phyloP scores from a whole-genome alignment of 2,797 vertebrate genomes.

The Alosa sapidissima region DNA sequence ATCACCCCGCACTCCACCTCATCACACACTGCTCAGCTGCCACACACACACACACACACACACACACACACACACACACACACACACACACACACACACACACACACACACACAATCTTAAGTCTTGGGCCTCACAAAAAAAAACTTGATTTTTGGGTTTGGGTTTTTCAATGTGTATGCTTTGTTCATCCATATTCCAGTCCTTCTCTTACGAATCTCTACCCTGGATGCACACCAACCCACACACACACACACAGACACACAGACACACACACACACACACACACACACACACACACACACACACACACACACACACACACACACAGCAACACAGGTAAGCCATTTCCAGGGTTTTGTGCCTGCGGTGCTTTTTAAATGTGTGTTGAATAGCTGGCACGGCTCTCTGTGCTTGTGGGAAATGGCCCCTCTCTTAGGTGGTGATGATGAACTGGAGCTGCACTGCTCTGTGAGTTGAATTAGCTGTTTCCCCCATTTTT shows the following conservation, averaged over 20 bases:
- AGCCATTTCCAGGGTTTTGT: background rate
- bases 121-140: background rate
- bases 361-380: background rate
- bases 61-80: background rate
- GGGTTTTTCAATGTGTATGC: background rate
- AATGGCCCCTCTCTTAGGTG: background rate
- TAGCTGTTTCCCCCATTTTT: background rate
- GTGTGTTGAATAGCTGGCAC: background rate
- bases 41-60: background rate
- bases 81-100: background rate
- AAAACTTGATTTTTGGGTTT: too few relatives aligned
- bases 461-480: background rate
- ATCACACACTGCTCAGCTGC: too few relatives aligned
- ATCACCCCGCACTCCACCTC: too few relatives aligned
- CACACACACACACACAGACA: too few relatives aligned
- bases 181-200: background rate
- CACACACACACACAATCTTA: conserved; percentile 39
- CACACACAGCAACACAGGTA: background rate
- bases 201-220: background rate
- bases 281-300: background rate
- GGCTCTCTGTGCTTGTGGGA: too few relatives aligned
- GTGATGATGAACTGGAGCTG: background rate
- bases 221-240: too few relatives aligned
- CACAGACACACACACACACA: too few relatives aligned
- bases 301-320: background rate